Base-by-base conservation (phyloP, 1,140 invertebrate species). In the Drosophila varians region DNA sequence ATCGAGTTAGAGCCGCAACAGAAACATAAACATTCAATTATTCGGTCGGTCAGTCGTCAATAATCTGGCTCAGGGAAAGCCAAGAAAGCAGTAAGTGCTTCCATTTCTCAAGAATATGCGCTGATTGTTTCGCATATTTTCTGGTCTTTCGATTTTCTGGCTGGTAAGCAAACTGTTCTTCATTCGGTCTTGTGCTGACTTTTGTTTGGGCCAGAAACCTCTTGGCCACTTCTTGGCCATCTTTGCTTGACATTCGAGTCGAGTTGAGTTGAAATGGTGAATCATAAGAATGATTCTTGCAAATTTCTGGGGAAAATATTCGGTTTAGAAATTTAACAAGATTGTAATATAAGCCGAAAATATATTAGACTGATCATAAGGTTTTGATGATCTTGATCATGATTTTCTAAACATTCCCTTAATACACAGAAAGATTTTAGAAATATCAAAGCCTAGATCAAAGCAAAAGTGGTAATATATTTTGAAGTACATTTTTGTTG, bases 211-310 rank as follows among this genome's bases (percentile, higher is more conserved):
- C 61, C 60, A 18, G 8, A 66, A 6, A 66, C 9, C 46, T 66
- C 60, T 66, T 65, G 62, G 62, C 28, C 45, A 42, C 18, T 49
- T 34, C 25, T 49, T 19, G 14, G 56, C 34, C 56, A 58, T 49
- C 56, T 54, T 54, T 28, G 62, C 60, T 66, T 66, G 62, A 28
- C 62, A 66, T 66, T 66, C 61, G 62, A 65, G 57, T 53, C 57
- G 48, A 53, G 60, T 21, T 7, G 28, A 18, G 14, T 57, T 3
- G 55, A 36, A 7, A 11, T 14, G 42, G 40, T 66, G 62, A 66
- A 45, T 66, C 62, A 66, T 49, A 18, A 3, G 25, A 12, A 66
- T 26, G 66, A 66, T 66, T 66, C 60, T 66, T 26, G 16, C 26
- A 19, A 18, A 66, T 11, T 65, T 66, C 46, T 2, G 16, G 14